phyloP scores from a whole-genome alignment of 1,140 invertebrate species.

The Drosophila auraria region DNA sequence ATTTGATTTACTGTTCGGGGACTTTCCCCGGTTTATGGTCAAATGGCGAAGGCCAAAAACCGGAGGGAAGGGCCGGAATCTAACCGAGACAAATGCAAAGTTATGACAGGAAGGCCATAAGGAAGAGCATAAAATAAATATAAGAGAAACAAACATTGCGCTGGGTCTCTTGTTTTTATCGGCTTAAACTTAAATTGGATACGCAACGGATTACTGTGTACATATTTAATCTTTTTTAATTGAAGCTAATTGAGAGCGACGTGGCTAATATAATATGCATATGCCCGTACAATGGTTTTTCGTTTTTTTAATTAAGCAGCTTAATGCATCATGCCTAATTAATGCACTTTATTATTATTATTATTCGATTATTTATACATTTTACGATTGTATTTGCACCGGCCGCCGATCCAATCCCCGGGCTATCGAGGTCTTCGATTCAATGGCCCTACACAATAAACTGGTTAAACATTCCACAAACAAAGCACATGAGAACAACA shows the following conservation, averaged over 20 bases:
- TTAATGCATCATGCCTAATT: slow-evolving; percentile 66
- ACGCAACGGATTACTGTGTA: slow-evolving; percentile 12
- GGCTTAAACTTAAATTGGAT: slow-evolving; percentile 40
- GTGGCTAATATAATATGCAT: slow-evolving; percentile 47
- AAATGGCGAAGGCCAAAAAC: slow-evolving; percentile 15
- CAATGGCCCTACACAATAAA: slow-evolving; percentile 62
- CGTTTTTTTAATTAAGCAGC: slow-evolving; percentile 48
- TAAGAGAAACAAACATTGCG: not conserved
- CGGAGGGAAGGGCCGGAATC: not conserved
- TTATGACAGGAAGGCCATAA: slow-evolving; percentile 29
- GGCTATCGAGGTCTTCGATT: slow-evolving; percentile 33
- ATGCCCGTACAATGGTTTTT: slow-evolving; percentile 19
- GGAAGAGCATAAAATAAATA: not conserved
- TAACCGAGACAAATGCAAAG: slow-evolving; percentile 36
- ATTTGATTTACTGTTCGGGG: slow-evolving; percentile 63
- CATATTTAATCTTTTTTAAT: slow-evolving; percentile 55
- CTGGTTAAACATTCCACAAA: slow-evolving; percentile 65
- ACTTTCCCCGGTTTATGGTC: slow-evolving; percentile 16
- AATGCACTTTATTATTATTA: slow-evolving; percentile 67
- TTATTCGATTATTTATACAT: slow-evolving; percentile 58
- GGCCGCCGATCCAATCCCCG: not conserved
- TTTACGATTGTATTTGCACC: slow-evolving; percentile 21
- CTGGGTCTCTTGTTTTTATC: slow-evolving; percentile 27
- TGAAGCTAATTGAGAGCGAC: slow-evolving; percentile 61
- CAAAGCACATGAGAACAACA: slow-evolving; percentile 28